phyloP scores from a whole-genome alignment of 2,797 vertebrate species.

The Muscicapa comitata region DNA sequence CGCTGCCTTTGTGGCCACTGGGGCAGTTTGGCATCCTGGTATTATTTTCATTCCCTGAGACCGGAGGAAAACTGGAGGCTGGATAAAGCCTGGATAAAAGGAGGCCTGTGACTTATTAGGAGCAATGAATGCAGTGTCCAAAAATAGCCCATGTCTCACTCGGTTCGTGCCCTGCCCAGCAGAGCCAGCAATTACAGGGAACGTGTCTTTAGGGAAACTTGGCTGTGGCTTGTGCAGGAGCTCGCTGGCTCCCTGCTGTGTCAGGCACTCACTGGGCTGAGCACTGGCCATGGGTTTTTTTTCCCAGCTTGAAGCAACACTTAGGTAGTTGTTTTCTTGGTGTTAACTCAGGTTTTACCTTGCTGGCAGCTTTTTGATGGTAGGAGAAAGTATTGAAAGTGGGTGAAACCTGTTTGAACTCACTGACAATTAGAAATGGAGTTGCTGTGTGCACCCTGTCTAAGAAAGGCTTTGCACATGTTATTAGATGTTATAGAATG shows the following conservation, averaged over 20 bases:
- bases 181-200: conserved; percentile 1
- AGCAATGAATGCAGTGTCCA: not conserved
- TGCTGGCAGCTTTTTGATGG: not conserved
- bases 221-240: not conserved
- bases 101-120: conserved; percentile 41
- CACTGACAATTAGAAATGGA: not conserved
- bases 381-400: not conserved
- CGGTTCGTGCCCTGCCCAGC: conserved; percentile 39
- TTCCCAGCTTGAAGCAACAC: not conserved
- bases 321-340: not conserved
- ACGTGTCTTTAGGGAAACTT: not conserved
- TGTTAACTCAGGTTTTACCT: not conserved
- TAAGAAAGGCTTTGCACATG: not conserved
- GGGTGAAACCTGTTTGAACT: not conserved
- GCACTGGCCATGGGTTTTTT: not conserved
- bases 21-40: conserved; percentile 48
- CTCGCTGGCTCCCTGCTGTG: not conserved
- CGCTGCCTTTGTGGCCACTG: conserved; percentile 2
- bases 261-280: not conserved
- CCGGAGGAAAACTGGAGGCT: not conserved
- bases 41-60: conserved; percentile 53
- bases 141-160: conserved; percentile 43
- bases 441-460: not conserved
- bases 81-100: conserved; percentile 33
- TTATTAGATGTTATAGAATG: too few relatives aligned